phyloP scores from a whole-genome alignment of 2,797 vertebrate species.

The Hyperoplus immaculatus region DNA sequence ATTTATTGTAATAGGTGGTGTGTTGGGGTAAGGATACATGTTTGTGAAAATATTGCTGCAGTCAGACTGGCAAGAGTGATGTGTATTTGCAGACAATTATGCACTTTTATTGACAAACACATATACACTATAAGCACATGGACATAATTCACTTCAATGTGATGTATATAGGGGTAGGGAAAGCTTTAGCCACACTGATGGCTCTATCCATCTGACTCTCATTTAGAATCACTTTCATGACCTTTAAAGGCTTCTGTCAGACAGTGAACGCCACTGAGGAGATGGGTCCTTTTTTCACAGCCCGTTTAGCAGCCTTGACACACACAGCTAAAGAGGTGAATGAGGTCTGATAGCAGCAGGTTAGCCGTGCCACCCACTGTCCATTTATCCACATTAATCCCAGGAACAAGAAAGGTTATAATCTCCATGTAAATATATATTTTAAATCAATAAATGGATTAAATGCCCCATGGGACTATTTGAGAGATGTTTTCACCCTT shows the following conservation, averaged over 20 bases:
- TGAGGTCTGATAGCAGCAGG: conserved; percentile 13
- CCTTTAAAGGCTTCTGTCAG: conserved; percentile 21
- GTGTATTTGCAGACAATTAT: conserved; percentile 23
- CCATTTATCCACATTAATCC: conserved; percentile 49
- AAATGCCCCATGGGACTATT: conserved; percentile 6
- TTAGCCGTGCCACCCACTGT: conserved; percentile 1
- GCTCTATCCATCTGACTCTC: conserved; percentile 22
- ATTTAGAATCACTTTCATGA: conserved; percentile 32
- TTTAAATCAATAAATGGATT: conserved; percentile 1
- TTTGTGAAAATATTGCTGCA: conserved; percentile 27
- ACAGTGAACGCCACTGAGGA: conserved; percentile 24
- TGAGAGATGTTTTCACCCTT: not conserved
- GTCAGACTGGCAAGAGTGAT: conserved; percentile 21
- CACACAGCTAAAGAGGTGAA: conserved; percentile 8
- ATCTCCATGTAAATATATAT: conserved; percentile 8
- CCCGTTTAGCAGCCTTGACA: conserved; percentile 19
- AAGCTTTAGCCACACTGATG: not conserved
- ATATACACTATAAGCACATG: not conserved
- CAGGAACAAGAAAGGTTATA: conserved; percentile 32
- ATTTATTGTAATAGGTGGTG: conserved; percentile 50
- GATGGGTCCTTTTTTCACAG: conserved; percentile 11
- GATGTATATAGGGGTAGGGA: not conserved
- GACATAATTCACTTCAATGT: conserved; percentile 5
- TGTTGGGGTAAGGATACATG: not conserved
- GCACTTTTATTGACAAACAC: conserved; percentile 10